Evolutionary conservation across 2,113 vertebrate genomes (phyloP).

Genomic region (Leiothrix lutea): DNA sequence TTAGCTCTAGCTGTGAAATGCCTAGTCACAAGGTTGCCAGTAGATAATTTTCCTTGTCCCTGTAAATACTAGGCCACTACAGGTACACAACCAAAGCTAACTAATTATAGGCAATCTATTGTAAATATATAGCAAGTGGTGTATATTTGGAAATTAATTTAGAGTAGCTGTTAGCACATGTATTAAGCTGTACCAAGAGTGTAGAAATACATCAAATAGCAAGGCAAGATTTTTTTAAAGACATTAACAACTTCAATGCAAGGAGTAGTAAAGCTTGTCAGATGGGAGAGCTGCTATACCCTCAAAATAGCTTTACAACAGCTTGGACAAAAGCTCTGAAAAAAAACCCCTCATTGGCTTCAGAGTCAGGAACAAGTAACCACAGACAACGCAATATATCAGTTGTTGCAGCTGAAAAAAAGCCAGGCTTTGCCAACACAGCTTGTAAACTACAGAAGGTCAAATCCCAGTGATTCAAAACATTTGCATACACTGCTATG

Average conservation of each 20-base stretch:
- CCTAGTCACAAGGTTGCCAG: neutral
- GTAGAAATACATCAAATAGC: neutral
- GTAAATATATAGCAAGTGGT: neutral
- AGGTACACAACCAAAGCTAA: neutral
- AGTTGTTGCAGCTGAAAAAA: conserved; percentile 37
- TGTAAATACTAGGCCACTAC: neutral
- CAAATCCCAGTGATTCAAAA: conserved; percentile 49
- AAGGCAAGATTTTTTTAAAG: neutral
- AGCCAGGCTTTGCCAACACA: conserved; percentile 40
- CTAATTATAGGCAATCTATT: neutral
- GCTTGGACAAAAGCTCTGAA: neutral
- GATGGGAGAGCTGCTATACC: neutral
- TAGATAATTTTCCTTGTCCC: neutral
- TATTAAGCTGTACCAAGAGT: neutral
- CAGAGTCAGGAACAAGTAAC: conserved; percentile 12
- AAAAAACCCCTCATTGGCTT: neutral
- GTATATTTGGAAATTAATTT: neutral
- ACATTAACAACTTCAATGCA: neutral
- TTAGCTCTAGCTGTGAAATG: conserved; percentile 25
- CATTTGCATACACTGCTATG: conserved; percentile 42
- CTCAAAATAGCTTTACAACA: conserved; percentile 25
- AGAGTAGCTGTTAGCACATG: neutral
- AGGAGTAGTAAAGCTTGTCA: neutral
- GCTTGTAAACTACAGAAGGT: conserved; percentile 55
- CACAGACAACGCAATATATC: conserved; percentile 16